Percentiles rank a stretch among this genome's conserved stretches.
phyloP scores from a whole-genome alignment of 2,113 vertebrate species.

The Kryptolebias marmoratus region DNA sequence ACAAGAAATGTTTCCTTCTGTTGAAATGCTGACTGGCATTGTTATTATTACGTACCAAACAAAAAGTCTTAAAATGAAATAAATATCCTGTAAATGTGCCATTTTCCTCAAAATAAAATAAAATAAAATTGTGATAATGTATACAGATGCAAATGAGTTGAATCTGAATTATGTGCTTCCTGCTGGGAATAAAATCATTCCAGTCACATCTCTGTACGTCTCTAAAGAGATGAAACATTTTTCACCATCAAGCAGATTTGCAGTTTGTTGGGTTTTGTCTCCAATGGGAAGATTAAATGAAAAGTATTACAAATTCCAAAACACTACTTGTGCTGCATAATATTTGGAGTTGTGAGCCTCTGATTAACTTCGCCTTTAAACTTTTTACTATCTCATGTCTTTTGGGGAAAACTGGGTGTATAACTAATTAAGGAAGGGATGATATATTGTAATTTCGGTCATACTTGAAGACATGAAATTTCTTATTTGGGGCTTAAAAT shows the following conservation, averaged over 20 bases:
- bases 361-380: not conserved
- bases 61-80: not conserved
- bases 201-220: conserved; percentile 18
- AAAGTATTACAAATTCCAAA: conserved; percentile 1
- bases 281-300: conserved; percentile 14
- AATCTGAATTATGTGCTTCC: not conserved
- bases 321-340: not conserved
- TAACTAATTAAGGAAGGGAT: not conserved
- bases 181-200: conserved; percentile 29
- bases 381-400: not conserved
- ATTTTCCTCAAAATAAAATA: not conserved
- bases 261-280: conserved; percentile 17
- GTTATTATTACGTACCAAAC: not conserved
- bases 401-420: not conserved
- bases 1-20: not conserved
- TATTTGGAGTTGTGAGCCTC: not conserved
- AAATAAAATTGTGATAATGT: not conserved
- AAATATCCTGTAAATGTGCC: not conserved
- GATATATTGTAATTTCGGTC: too few species aligned
- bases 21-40: not conserved
- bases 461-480: too few species aligned
- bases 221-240: conserved; percentile 20
- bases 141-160: not conserved
- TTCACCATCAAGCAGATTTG: conserved; percentile 13
- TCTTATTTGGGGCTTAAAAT: not conserved